These are phyloP conservation scores for Drymodes brunneopygia DNA, from an alignment of 2,113 vertebrate species.

Conservation along the genomic window DNA sequence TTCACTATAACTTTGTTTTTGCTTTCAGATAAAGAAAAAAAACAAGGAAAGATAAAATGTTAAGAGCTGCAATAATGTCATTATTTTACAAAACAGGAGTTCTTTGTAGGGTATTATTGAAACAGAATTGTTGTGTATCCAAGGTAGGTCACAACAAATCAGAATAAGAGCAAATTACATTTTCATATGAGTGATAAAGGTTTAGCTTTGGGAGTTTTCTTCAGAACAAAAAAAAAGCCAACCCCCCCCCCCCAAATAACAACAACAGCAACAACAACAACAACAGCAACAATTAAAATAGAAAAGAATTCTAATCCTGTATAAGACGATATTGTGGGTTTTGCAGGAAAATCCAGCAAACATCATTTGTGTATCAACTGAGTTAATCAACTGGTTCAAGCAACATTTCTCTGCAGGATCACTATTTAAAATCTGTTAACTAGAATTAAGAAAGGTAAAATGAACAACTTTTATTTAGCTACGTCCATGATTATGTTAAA, in stretches of 20 bases:
- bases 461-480: neutral
- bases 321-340: neutral
- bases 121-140: neutral
- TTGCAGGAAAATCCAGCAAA: neutral
- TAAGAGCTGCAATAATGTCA: constrained; percentile 43
- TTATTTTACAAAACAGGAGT: constrained; percentile 42
- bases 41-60: constrained; percentile 35
- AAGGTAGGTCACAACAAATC: neutral
- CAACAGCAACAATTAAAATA: neutral
- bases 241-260: no score
- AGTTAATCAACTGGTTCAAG: neutral
- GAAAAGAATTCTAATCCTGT: neutral
- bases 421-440: neutral
- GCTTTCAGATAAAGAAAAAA: constrained; percentile 25
- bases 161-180: neutral
- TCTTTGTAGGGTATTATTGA: neutral
- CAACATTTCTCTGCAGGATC: neutral
- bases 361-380: neutral
- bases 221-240: neutral
- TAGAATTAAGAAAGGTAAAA: neutral
- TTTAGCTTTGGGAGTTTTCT: neutral
- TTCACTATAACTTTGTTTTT: constrained; percentile 55
- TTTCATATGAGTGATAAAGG: neutral
- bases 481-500: neutral
- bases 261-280: no score